Conservation (phyloP, 2,888 invertebrate species). For the Smittia sp. region DNA sequence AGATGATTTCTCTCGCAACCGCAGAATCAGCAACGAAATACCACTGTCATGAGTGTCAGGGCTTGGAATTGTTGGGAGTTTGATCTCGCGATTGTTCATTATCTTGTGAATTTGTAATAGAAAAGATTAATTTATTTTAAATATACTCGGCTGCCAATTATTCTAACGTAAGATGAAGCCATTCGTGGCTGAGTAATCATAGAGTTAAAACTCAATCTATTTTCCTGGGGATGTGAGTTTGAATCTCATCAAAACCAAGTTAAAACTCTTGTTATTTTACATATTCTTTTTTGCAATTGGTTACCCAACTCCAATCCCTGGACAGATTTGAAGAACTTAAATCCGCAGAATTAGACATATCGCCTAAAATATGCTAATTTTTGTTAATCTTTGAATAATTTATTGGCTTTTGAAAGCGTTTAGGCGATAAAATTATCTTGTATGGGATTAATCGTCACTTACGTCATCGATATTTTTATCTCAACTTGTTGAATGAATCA, state of each 20-base stretch:
- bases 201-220: slow-evolving; percentile 55
- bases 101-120: no score
- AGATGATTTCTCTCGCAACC: background rate
- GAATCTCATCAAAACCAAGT: background rate
- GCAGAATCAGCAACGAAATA: background rate
- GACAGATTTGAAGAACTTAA: background rate
- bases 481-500: no score
- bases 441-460: no score
- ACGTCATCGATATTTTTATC: no score
- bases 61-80: background rate
- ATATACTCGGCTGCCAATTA: no score
- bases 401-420: slow-evolving; percentile 16
- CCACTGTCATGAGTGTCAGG: background rate
- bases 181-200: slow-evolving; percentile 55
- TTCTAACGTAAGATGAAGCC: no score
- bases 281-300: no score
- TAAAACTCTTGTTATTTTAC: no score
- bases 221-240: background rate
- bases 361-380: slow-evolving; percentile 23
- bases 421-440: background rate
- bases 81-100: no score
- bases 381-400: slow-evolving; percentile 35
- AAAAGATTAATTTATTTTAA: no score
- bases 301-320: no score
- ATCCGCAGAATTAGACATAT: background rate